A percentile compares a stretch with the other conserved stretches of the same genome.
These are phyloP conservation scores for Cebidichthys violaceus DNA, from an alignment of 2,113 vertebrate species.

Conservation along the genomic window DNA sequence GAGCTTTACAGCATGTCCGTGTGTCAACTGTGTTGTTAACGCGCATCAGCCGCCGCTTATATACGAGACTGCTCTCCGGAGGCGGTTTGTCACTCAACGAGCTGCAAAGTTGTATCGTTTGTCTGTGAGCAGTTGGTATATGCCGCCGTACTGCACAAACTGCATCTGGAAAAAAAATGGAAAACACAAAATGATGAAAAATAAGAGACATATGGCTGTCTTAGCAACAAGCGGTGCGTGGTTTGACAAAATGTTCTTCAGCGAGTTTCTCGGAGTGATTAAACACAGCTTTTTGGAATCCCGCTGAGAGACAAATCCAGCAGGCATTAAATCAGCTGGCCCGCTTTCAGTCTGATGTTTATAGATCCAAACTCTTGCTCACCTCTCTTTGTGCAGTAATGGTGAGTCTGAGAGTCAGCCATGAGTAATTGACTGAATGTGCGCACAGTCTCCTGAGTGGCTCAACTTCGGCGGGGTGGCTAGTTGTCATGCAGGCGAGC, in stretches of 20 bases:
- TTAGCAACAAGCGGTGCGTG: not conserved
- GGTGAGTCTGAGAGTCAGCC: slow-evolving; percentile 7
- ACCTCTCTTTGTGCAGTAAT: slow-evolving; percentile 7
- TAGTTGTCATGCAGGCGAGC: slow-evolving; percentile 5
- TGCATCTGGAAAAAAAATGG: slow-evolving; percentile 1
- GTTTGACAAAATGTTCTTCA: slow-evolving; percentile 32
- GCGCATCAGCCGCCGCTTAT: slow-evolving; percentile 1
- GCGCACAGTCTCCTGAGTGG: slow-evolving; percentile 14
- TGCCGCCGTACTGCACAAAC: not conserved
- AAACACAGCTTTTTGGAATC: slow-evolving; percentile 29
- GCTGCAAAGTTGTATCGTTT: not conserved
- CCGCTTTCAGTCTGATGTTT: slow-evolving; percentile 36
- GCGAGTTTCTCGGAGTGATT: slow-evolving; percentile 26
- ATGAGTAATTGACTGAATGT: slow-evolving; percentile 27
- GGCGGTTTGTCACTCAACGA: slow-evolving; percentile 6
- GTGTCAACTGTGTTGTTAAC: not conserved
- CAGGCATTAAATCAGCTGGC: slow-evolving; percentile 13
- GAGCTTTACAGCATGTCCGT: not conserved
- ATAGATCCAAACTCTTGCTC: slow-evolving; percentile 16
- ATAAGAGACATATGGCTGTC: slow-evolving; percentile 16
- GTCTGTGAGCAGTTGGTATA: not conserved
- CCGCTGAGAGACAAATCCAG: slow-evolving; percentile 47
- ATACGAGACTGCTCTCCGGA: not conserved
- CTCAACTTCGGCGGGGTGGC: not conserved
- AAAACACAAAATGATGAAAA: not conserved